A percentile compares a stretch with the other conserved stretches of the same genome.
phyloP scores from a whole-genome alignment of 2,888 invertebrate genomes.

The Taphrorychus bicolor region DNA sequence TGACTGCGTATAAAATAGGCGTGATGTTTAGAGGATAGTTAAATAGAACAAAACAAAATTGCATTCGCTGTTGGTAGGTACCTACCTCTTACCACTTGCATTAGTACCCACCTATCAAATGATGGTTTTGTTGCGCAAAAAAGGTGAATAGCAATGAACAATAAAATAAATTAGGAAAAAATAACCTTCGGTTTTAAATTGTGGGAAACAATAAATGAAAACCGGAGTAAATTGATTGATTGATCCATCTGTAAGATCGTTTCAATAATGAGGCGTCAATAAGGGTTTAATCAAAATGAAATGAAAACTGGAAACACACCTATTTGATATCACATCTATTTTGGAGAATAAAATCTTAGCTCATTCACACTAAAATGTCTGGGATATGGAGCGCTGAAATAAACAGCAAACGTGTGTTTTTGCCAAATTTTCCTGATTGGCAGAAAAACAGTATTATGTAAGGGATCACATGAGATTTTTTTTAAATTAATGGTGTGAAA shows the following conservation, averaged over 20 bases:
- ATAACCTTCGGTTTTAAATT: conserved; percentile 21
- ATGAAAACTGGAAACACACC: too few species aligned
- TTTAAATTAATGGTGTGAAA: not conserved
- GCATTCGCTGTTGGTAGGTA: conserved; percentile 6
- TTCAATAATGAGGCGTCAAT: too few species aligned
- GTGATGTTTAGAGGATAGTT: conserved; percentile 7
- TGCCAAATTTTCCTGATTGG: conserved; percentile 38
- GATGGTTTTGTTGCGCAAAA: conserved; percentile 11
- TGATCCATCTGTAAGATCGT: not conserved
- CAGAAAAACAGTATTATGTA: conserved; percentile 36
- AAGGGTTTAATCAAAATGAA: too few species aligned
- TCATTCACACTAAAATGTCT: conserved; percentile 26
- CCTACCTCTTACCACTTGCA: not conserved
- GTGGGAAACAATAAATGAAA: conserved; percentile 10
- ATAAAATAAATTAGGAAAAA: conserved; percentile 10
- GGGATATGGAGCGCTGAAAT: not conserved
- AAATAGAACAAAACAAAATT: conserved; percentile 11
- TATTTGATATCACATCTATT: conserved; percentile 22
- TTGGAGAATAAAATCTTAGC: conserved; percentile 27
- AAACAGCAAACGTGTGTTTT: conserved; percentile 28
- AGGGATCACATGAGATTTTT: conserved; percentile 31
- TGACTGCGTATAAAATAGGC: conserved; percentile 5
- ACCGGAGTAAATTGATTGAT: not conserved
- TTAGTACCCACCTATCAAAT: not conserved
- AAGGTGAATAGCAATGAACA: conserved; percentile 9